Conservation (phyloP, 1,140 invertebrate species). For the Ceratoteleas bidentatus region DNA sequence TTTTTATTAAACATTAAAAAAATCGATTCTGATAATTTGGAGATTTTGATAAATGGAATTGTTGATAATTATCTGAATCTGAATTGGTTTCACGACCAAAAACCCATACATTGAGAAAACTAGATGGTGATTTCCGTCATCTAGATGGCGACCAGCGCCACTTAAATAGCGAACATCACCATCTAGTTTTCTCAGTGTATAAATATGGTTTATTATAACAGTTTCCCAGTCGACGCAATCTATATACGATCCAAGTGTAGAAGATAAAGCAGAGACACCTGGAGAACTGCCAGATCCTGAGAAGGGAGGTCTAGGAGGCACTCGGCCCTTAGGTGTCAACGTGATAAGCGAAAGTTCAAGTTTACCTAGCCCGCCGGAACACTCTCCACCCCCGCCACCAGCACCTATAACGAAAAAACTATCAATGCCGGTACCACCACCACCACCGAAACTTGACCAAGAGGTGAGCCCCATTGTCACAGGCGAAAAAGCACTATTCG, state of each 20-base stretch:
- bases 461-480: constrained; percentile 81
- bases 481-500: no score
- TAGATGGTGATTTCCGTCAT: no score
- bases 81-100: no score
- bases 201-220: no score
- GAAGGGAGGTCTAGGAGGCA: constrained; percentile 87
- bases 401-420: constrained; percentile 77
- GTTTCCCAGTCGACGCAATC: constrained; percentile 82
- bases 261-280: constrained; percentile 86
- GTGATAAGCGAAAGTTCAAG: constrained; percentile 81
- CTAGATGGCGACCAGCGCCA: no score
- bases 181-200: no score
- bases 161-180: no score
- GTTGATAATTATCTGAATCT: no score
- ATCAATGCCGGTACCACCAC: constrained; percentile 75
- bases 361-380: constrained; percentile 81
- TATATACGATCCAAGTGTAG: constrained; percentile 80
- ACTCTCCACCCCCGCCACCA: constrained; percentile 81
- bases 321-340: constrained; percentile 86
- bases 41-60: no score
- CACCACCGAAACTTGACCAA: constrained; percentile 83
- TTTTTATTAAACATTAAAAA: no score
- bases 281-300: constrained; percentile 89
- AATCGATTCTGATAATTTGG: no score
- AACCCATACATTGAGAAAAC: no score